Evolutionary conservation across 53 echinoderm and acorn worm species (phyloP), one percentile per base, ranked within the genome.

Genomic region (Henricia sp.): DNA sequence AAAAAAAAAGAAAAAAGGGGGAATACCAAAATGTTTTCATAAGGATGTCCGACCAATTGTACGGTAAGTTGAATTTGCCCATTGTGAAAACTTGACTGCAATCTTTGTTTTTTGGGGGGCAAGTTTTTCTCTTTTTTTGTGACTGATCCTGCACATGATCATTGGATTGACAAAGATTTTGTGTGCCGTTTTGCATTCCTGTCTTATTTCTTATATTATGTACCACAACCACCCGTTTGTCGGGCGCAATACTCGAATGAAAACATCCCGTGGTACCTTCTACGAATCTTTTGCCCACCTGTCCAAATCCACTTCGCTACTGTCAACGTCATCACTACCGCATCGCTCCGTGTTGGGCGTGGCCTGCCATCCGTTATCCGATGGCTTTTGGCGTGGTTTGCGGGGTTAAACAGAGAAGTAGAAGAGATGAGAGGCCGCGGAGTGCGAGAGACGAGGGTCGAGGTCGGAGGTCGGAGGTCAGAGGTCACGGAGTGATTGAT

Each of bases 161-260:
- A 80, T 50, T 80, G 80, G 80, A 80, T 80, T 80, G 80, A 80
- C 80, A 44, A 63, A 80, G 80, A 80, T 89, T 85, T 84, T 89
- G 89, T 89, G 85, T 89, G 89, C 89, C 89, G 85, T 80, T 89
- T 89, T 89, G 89, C 89, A 89, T 89, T 85, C 89, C 74, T 89
- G 77, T 89, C 85, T 84, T 84, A 76, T 89, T 85, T 89, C 85
- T 80, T 84, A 85, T 80, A 80, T 80, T 89, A 89, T 89, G 89
- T 89, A 84, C 77, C 89, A 84, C 84, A 74, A 89, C 77, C 57
- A 83, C 83, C 89, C 84, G 77, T 84, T 89, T 89, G 89, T 89
- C 70, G 89, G 89, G 83, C 84, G 76, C 42, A 64, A 46, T 34
- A 80, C 80, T 63, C 80, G 80, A 42, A 40, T 63, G 63, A 89